Evolutionary conservation across 2,888 invertebrate genomes (phyloP).

Genomic region (Patella caerulea): DNA sequence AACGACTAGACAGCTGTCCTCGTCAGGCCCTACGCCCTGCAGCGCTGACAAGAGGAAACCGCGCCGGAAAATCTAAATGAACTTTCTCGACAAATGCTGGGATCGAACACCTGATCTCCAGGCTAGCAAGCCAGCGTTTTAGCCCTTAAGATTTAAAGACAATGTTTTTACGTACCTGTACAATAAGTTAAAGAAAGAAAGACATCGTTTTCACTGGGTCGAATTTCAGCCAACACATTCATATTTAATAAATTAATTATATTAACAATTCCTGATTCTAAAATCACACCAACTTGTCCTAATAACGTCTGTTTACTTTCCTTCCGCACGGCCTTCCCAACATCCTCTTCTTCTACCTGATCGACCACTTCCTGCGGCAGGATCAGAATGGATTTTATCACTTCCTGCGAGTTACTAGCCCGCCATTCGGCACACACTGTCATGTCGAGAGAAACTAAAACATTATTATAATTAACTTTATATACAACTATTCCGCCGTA

Average conservation of each 20-base stretch:
- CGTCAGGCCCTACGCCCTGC: too few species aligned
- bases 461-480: conserved; percentile 74
- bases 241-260: conserved; percentile 82
- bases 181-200: conserved; percentile 89
- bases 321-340: conserved; percentile 12
- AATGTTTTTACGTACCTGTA: conserved; percentile 77
- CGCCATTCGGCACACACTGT: conserved; percentile 75
- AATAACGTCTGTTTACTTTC: conserved; percentile 17
- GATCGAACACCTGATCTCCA: too few species aligned
- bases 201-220: conserved; percentile 58
- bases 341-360: conserved; percentile 57
- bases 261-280: conserved; percentile 82
- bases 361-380: conserved; percentile 60
- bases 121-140: too few species aligned
- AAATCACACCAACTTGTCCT: conserved; percentile 80
- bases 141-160: too few species aligned
- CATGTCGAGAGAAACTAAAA: conserved; percentile 75
- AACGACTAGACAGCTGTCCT: too few species aligned
- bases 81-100: too few species aligned
- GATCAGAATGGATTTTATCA: conserved; percentile 53
- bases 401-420: conserved; percentile 44
- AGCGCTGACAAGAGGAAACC: too few species aligned
- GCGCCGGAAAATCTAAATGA: too few species aligned
- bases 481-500: conserved; percentile 75
- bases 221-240: conserved; percentile 78